phyloP scores from a whole-genome alignment of 2,888 invertebrate species.

The Lycophotia porphyrea region DNA sequence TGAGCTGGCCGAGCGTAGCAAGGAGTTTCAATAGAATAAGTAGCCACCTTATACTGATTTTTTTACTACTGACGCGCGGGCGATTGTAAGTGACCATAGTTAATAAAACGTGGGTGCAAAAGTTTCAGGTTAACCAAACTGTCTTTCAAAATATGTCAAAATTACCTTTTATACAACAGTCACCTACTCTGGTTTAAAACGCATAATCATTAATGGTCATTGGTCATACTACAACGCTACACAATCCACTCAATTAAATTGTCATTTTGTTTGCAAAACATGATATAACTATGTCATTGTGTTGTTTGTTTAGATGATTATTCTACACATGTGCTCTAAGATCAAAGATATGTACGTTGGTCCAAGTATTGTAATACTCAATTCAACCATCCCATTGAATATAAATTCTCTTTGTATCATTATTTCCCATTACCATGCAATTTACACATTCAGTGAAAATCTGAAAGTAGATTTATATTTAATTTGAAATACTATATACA shows the following conservation, averaged over 20 bases:
- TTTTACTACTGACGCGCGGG: background rate
- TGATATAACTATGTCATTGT: slow-evolving; percentile 16
- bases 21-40: background rate
- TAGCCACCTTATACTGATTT: background rate
- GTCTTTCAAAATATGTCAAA: too few relatives aligned
- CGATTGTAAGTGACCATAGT: background rate
- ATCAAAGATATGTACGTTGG: too few relatives aligned
- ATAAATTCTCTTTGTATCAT: background rate
- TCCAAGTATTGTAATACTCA: background rate
- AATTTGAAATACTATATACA: too few relatives aligned
- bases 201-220: slow-evolving; percentile 26
- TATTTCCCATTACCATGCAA: background rate
- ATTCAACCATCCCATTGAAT: background rate
- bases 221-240: background rate
- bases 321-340: background rate
- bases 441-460: background rate
- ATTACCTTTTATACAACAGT: background rate
- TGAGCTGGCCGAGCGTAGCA: too few relatives aligned
- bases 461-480: too few relatives aligned
- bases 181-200: slow-evolving; percentile 10
- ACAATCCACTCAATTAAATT: slow-evolving; percentile 28
- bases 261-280: slow-evolving; percentile 28
- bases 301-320: slow-evolving; percentile 7
- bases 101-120: background rate
- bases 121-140: background rate